Evolutionary conservation across 2,888 invertebrate species (phyloP), one percentile per base, ranked within the genome.

Genomic region (Latheticus oryzae): DNA sequence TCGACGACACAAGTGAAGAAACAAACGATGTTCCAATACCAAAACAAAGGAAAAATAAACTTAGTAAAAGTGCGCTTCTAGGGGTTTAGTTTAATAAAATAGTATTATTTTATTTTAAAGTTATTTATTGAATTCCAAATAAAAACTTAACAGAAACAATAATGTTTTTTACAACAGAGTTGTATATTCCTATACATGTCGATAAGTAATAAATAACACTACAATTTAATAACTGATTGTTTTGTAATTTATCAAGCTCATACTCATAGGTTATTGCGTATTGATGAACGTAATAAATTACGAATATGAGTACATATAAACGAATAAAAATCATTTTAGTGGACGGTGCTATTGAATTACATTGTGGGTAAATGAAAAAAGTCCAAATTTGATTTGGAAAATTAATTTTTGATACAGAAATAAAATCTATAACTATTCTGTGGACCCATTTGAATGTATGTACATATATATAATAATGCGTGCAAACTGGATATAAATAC

Each of bases 141-240:
- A 12, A 45, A 58, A 58, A 58, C 58, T 58, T 58, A 58, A 58
- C 58, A 54, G 47, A 40, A 58, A 57, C 57, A 57, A 56, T 24
- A 40, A n/a, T n/a, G n/a, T n/a, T n/a, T n/a, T n/a, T n/a, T n/a
- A n/a, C n/a, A n/a, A n/a, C n/a, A 19, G 24, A 40, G 23, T 40
- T 5, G 17, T 33, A 24, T 8, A 24, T 40, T 32, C 32, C 52
- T 52, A 52, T 52, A 52, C 40, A 40, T 30, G 19, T 19, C 13
- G 11, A 24, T 48, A 24, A 32, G 13, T 51, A 13, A 47, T 8
- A 13, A 42, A 47, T 35, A 52, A 52, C 52, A 52, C 42, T 52
- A 33, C 16, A 52, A 52, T 33, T 32, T 12, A 13, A 35, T 19
- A 19, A 48, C 21, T 24, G 35, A 35, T 16, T 15, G 17, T 7